phyloP scores from a whole-genome alignment of 2,888 invertebrate genomes.

The Piscicola geometra region DNA sequence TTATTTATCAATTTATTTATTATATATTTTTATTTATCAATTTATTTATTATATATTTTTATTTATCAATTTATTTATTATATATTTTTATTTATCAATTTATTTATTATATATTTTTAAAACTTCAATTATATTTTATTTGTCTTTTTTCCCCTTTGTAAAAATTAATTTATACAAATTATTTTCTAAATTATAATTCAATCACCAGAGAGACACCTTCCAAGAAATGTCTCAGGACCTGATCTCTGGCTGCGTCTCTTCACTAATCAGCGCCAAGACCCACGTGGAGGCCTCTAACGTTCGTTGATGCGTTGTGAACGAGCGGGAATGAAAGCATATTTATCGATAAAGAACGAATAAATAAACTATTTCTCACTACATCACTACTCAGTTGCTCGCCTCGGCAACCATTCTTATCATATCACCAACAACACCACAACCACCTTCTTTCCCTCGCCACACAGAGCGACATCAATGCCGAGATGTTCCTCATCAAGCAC shows the following conservation, averaged over 20 bases:
- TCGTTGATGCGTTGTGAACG: constrained; percentile 42
- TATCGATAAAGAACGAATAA: too few relatives aligned
- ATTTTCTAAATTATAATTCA: too few relatives aligned
- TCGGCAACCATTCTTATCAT: too few relatives aligned
- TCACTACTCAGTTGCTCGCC: too few relatives aligned
- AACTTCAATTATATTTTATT: constrained; percentile 12
- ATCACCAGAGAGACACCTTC: constrained; percentile 76
- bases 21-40: too few relatives aligned
- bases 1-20: neutral
- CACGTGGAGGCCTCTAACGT: constrained; percentile 72
- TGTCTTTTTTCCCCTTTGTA: neutral
- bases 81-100: too few relatives aligned
- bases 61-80: too few relatives aligned
- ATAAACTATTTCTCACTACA: too few relatives aligned
- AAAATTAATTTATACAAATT: neutral
- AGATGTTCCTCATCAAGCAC: constrained; percentile 96
- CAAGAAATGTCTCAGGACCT: constrained; percentile 96
- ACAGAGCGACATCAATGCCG: constrained; percentile 69
- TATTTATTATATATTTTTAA: neutral
- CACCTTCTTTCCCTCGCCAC: too few relatives aligned
- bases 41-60: too few relatives aligned
- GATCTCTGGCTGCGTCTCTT: constrained; percentile 82
- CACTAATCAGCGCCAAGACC: constrained; percentile 74
- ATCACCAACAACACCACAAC: too few relatives aligned
- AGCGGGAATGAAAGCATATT: too few relatives aligned